Base-by-base conservation (phyloP, 2,113 vertebrate species). In the Pavo muticus region DNA sequence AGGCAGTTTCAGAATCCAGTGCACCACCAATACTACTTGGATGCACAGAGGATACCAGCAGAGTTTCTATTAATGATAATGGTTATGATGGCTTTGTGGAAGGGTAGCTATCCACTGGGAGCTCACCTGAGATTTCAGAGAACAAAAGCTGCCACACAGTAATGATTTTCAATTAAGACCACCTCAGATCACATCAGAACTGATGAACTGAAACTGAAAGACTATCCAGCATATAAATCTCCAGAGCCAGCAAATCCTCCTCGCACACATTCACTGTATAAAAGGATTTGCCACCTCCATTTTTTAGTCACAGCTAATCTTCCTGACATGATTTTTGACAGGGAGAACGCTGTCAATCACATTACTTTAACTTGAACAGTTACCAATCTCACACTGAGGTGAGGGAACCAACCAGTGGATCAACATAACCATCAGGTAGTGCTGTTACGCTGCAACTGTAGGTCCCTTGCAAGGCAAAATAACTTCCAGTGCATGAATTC, bases 151-250 rank as follows among this genome's bases (percentile, higher is more conserved):
- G 32, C 32, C 74, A 87, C 54, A 85, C 69, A 50, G 76, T 61
- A 87, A 91, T 16, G 78, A 45, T 57, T 86, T 94, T 78, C 81
- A 73, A 18, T 47, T 56, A 95, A 47, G 79, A 93, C 40, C 44
- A 71, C 30, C 64, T 77, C 29, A 90, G 72, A 68, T 73, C 40
- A 16, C 52, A 80, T 52, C 63, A 5, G 1, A 71, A 88, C 59
- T 65, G 52, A 87, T 48, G 70, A 96, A 68, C 50, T 44, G 40
- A 92, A 86, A 71, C n/a, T 83, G 77, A 80, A 94, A 77, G 57
- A 63, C 88, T 56, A 84, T 30, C 48, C 84, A 79, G 65, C 52
- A 45, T 42, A 76, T 12, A 39, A 82, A 60, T 73, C 81, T 88
- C 70, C 52, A 84, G 74, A 84, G 79, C 37, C 45, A 93, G 65